phyloP scores from a whole-genome alignment of 2,888 invertebrate species.

The Zhuqinia jingwanae region DNA sequence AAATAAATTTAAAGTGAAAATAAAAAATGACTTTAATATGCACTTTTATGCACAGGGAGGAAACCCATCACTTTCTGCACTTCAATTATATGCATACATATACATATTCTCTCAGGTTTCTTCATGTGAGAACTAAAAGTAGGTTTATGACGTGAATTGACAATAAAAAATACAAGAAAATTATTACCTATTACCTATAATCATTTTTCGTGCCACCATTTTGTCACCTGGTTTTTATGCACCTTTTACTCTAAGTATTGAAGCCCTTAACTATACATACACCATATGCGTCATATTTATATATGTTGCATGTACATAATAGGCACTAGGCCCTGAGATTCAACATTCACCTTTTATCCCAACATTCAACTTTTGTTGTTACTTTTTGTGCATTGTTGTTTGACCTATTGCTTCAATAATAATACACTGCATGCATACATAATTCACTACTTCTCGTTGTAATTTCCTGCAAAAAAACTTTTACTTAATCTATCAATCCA shows the following conservation, averaged over 20 bases:
- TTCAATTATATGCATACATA: too few species aligned
- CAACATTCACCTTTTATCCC: not conserved
- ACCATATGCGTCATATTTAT: not conserved
- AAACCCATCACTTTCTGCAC: too few species aligned
- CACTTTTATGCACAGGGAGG: too few species aligned
- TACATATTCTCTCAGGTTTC: not conserved
- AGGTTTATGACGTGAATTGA: slow-evolving; percentile 45
- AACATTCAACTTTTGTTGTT: not conserved
- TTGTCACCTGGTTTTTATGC: slow-evolving; percentile 46
- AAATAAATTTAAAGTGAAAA: too few species aligned
- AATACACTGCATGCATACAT: not conserved
- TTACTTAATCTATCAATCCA: not conserved
- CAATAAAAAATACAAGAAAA: slow-evolving; percentile 27
- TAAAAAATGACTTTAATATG: too few species aligned
- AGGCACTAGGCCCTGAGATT: not conserved
- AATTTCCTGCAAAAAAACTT: slow-evolving; percentile 28
- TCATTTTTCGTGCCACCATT: slow-evolving; percentile 46
- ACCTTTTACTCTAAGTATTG: not conserved
- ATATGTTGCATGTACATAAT: not conserved
- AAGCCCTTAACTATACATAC: not conserved
- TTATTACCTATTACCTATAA: too few species aligned
- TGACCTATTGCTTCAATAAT: slow-evolving; percentile 17
- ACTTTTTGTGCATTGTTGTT: slow-evolving; percentile 3
- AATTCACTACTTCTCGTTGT: not conserved
- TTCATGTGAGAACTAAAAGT: slow-evolving; percentile 15